A percentile compares a stretch with the other conserved stretches of the same genome.
Conservation (phyloP, 2,888 invertebrate genomes). For the Parnassius glacialis region DNA sequence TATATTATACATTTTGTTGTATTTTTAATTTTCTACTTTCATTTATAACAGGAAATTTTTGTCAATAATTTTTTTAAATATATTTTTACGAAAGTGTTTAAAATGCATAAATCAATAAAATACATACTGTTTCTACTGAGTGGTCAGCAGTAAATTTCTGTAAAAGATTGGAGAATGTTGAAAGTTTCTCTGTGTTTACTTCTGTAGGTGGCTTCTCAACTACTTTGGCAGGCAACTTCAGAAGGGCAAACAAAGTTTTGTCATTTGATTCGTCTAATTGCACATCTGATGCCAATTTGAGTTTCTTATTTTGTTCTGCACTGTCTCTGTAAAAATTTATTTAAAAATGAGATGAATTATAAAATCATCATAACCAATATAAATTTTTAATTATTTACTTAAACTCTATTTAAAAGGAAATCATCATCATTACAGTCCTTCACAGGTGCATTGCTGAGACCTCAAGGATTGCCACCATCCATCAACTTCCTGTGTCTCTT, state of each 20-base stretch:
- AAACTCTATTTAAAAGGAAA: no score
- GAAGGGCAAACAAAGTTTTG: slow-evolving; percentile 80
- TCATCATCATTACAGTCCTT: no score
- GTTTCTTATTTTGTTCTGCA: slow-evolving; percentile 53
- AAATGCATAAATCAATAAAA: background rate
- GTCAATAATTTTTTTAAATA: no score
- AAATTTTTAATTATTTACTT: no score
- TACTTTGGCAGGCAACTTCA: slow-evolving; percentile 64
- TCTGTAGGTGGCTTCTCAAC: slow-evolving; percentile 51
- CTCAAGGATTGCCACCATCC: no score
- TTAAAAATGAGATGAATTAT: background rate
- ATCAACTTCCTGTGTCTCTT: no score
- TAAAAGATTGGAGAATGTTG: slow-evolving; percentile 72
- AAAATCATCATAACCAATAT: no score
- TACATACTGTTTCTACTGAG: slow-evolving; percentile 64
- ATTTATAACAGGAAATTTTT: no score
- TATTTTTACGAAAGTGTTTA: no score
- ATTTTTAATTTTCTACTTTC: no score
- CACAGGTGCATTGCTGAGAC: no score
- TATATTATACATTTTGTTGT: no score
- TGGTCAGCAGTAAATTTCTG: slow-evolving; percentile 74
- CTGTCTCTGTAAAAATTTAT: slow-evolving; percentile 45
- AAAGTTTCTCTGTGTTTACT: slow-evolving; percentile 60
- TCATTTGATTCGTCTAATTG: slow-evolving; percentile 76
- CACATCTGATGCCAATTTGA: slow-evolving; percentile 47